These are phyloP conservation scores for Drosophila algonquin DNA, from an alignment of 2,888 invertebrate species.

Conservation along the genomic window DNA sequence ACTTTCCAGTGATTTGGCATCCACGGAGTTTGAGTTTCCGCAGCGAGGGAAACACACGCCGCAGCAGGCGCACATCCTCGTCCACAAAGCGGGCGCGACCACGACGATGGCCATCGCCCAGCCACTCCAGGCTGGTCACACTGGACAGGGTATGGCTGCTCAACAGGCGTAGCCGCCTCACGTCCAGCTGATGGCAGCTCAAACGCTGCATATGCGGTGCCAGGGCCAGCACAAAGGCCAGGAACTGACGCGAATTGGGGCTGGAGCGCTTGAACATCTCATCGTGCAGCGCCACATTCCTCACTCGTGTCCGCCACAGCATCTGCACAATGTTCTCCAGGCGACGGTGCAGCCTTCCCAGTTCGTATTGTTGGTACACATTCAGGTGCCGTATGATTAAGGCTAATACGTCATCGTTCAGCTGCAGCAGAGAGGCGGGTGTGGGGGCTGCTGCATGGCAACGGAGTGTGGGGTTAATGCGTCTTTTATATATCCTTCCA, in stretches of 20 bases:
- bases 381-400: conserved; percentile 64
- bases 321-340: conserved; percentile 62
- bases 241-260: conserved; percentile 46
- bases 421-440: conserved; percentile 57
- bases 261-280: conserved; percentile 52
- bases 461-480: background rate
- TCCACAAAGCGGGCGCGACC: conserved; percentile 66
- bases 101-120: conserved; percentile 34
- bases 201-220: conserved; percentile 60
- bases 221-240: conserved; percentile 59
- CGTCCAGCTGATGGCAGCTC: conserved; percentile 60
- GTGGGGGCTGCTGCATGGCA: conserved; percentile 10
- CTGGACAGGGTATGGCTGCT: conserved; percentile 44
- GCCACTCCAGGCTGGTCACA: conserved; percentile 62
- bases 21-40: conserved; percentile 60
- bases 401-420: conserved; percentile 75
- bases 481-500: background rate
- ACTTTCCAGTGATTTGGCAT: conserved; percentile 71
- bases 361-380: conserved; percentile 67
- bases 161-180: conserved; percentile 61
- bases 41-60: conserved; percentile 64
- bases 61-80: conserved; percentile 69
- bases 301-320: conserved; percentile 68
- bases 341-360: conserved; percentile 65
- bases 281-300: conserved; percentile 54